phyloP scores from a whole-genome alignment of 2,888 invertebrate species.

The Spisula solida region DNA sequence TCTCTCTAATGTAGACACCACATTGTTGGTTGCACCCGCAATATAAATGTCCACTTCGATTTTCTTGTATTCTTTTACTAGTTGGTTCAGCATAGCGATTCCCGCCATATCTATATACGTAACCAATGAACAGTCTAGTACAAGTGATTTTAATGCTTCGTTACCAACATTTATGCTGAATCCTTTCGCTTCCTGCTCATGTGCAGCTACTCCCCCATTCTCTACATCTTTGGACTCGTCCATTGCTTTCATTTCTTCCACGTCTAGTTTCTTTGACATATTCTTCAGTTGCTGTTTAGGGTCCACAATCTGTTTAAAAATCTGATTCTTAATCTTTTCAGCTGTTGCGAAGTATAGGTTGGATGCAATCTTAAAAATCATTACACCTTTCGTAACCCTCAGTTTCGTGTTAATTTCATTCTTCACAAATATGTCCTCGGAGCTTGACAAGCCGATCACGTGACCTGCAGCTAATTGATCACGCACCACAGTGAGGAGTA shows the following conservation, averaged over 20 bases:
- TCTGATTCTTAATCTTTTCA: slow-evolving; percentile 63
- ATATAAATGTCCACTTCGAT: slow-evolving; percentile 34
- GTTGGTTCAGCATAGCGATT: slow-evolving; percentile 70
- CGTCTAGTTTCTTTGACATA: neutral
- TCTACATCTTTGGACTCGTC: neutral
- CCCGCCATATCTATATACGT: slow-evolving; percentile 79
- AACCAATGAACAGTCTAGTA: neutral
- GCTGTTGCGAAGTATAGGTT: slow-evolving; percentile 65
- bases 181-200: neutral
- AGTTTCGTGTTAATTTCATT: slow-evolving; percentile 34
- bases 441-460: neutral
- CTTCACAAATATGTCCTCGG: slow-evolving; percentile 60
- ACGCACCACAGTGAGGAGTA: slow-evolving; percentile 74
- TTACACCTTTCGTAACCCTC: slow-evolving; percentile 14
- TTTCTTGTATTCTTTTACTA: slow-evolving; percentile 62
- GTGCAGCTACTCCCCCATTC: neutral
- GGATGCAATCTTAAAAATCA: slow-evolving; percentile 62
- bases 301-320: slow-evolving; percentile 50
- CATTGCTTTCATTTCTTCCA: neutral
- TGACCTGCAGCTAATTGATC: slow-evolving; percentile 52
- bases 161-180: neutral
- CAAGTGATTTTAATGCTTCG: neutral
- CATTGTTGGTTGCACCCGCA: neutral
- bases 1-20: neutral
- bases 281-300: slow-evolving; percentile 29